Percentiles rank a stretch among this genome's conserved stretches.
Evolutionary conservation across 2,113 vertebrate genomes (phyloP).

Genomic region (Syrrhaptes paradoxus): DNA sequence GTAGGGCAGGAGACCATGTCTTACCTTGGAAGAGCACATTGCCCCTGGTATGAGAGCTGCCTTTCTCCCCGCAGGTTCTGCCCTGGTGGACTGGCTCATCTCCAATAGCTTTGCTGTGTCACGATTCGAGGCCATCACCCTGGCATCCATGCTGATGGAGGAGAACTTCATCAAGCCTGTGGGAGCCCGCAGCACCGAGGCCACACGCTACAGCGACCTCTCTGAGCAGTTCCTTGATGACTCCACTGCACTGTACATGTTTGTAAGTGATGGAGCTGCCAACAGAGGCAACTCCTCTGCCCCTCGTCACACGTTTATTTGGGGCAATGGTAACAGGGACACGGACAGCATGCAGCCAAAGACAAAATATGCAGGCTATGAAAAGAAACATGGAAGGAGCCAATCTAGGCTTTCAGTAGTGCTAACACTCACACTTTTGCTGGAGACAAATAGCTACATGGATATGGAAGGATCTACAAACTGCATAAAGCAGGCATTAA

Average conservation of each 20-base stretch:
- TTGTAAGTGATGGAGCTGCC: constrained; percentile 77
- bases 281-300: background rate
- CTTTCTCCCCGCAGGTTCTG: constrained; percentile 79
- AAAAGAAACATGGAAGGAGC: background rate
- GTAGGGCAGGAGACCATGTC: background rate
- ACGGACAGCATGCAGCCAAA: background rate
- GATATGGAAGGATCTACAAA: background rate
- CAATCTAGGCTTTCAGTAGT: background rate
- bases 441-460: background rate
- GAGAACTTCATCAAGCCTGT: constrained; percentile 85
- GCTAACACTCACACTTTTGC: background rate
- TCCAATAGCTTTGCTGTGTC: constrained; percentile 81
- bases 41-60: background rate
- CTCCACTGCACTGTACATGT: constrained; percentile 89
- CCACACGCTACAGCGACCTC: constrained; percentile 78
- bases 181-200: constrained; percentile 82
- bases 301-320: accelerated
- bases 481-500: background rate
- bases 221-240: constrained; percentile 90
- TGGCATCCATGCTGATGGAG: constrained; percentile 90
- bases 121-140: constrained; percentile 85
- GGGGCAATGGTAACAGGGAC: background rate
- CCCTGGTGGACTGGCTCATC: constrained; percentile 93
- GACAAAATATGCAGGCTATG: background rate
- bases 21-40: background rate